phyloP scores from a whole-genome alignment of 2,113 vertebrate genomes.

The Menidia beryllina region DNA sequence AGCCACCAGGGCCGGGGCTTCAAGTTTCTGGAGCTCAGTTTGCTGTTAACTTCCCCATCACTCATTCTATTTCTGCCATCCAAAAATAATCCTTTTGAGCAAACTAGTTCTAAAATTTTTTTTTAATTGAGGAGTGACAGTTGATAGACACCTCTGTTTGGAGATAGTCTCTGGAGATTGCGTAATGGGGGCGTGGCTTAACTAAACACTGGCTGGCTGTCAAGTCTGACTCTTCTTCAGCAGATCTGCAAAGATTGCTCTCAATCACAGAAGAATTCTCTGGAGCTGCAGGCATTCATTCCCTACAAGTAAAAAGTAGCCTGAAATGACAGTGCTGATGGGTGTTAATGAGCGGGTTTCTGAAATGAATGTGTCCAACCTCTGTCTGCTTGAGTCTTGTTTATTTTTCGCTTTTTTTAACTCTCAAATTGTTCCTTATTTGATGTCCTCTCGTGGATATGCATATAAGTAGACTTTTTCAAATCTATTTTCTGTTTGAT shows the following conservation, averaged over 20 bases:
- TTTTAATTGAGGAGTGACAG: neutral
- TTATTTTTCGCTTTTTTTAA: no score
- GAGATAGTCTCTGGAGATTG: neutral
- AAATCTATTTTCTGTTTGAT: neutral
- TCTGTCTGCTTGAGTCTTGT: neutral
- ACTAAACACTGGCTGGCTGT: neutral
- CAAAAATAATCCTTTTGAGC: neutral
- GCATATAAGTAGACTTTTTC: neutral
- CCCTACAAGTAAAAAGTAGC: neutral
- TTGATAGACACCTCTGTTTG: conserved; percentile 8
- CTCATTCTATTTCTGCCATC: conserved; percentile 3
- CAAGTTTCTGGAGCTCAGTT: conserved; percentile 13
- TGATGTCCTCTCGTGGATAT: no score
- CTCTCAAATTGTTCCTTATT: no score
- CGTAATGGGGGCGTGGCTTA: neutral
- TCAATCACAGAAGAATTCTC: neutral
- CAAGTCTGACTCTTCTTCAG: neutral
- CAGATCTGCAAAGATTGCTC: neutral
- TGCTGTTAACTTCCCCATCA: conserved; percentile 45
- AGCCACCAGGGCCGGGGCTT: neutral
- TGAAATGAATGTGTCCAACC: neutral
- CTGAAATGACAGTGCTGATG: neutral
- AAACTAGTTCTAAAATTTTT: neutral
- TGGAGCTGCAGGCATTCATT: neutral
- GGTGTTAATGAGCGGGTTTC: conserved; percentile 3